Conservation (phyloP, 2,888 invertebrate genomes). For the Lasius fuliginosus region DNA sequence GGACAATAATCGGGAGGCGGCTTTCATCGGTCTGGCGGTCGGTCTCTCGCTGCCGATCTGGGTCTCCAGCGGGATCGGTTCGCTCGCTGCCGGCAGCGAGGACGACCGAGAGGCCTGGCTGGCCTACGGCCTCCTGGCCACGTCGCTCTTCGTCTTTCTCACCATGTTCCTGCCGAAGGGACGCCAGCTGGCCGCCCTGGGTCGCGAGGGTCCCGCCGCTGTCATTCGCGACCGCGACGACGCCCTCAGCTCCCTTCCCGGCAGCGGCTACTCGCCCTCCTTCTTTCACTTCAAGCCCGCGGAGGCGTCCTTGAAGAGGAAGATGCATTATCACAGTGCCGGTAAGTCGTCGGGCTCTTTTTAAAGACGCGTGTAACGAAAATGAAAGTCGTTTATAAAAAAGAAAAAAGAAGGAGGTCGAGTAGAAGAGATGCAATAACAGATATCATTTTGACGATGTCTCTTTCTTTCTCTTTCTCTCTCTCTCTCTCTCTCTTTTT, state of each 20-base stretch:
- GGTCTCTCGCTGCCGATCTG: slow-evolving; percentile 95
- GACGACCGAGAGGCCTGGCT: slow-evolving; percentile 95
- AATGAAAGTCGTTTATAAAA: background rate
- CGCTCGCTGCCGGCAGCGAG: slow-evolving; percentile 87
- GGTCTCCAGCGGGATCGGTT: slow-evolving; percentile 92
- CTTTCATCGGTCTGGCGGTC: slow-evolving; percentile 96
- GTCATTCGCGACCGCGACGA: slow-evolving; percentile 92
- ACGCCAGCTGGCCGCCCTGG: slow-evolving; percentile 96
- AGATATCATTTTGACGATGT: background rate
- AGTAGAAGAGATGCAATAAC: background rate
- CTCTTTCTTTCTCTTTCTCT: background rate
- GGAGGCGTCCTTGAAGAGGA: slow-evolving; percentile 91
- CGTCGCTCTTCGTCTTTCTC: slow-evolving; percentile 94
- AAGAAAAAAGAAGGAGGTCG: background rate
- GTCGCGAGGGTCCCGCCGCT: slow-evolving; percentile 90
- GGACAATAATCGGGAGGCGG: slow-evolving; percentile 97
- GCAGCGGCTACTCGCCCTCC: slow-evolving; percentile 95
- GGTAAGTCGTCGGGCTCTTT: slow-evolving; percentile 74
- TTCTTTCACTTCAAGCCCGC: slow-evolving; percentile 97
- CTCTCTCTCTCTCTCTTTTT: background rate
- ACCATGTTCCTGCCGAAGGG: slow-evolving; percentile 98
- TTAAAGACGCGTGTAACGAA: background rate
- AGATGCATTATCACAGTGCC: slow-evolving; percentile 86
- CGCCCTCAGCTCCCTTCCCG: slow-evolving; percentile 92
- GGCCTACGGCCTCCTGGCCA: slow-evolving; percentile 95